phyloP scores from a whole-genome alignment of 2,797 vertebrate species.

The Menidia menidia region DNA sequence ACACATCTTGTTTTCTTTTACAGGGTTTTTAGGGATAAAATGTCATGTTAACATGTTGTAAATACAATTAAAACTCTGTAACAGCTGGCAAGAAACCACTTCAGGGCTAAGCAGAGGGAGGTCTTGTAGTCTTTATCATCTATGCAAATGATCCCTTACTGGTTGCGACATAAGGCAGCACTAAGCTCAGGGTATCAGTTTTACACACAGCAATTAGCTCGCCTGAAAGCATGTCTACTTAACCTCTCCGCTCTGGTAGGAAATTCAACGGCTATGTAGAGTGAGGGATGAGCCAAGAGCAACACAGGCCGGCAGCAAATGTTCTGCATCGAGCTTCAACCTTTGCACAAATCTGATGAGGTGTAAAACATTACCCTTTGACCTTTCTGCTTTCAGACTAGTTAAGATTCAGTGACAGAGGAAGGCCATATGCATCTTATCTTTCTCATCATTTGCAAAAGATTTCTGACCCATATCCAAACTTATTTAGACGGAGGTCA shows the following conservation, averaged over 20 bases:
- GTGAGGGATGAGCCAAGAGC: conserved; percentile 39
- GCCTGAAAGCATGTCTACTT: conserved; percentile 41
- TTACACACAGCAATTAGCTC: conserved; percentile 44
- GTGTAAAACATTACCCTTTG: neutral
- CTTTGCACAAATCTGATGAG: neutral
- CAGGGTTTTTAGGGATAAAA: too few relatives aligned
- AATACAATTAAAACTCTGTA: too few relatives aligned
- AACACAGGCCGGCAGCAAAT: conserved; percentile 19
- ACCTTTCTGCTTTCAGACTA: conserved; percentile 19
- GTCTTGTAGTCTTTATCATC: neutral
- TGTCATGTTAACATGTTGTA: too few relatives aligned
- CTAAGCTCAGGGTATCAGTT: conserved; percentile 35
- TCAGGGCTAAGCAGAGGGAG: neutral
- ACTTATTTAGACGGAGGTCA: conserved; percentile 9
- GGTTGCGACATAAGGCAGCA: conserved; percentile 9
- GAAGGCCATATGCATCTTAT: conserved; percentile 71
- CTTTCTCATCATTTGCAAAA: conserved; percentile 64
- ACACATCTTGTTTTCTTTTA: neutral
- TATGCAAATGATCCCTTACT: conserved; percentile 8
- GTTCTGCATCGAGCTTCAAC: conserved; percentile 7
- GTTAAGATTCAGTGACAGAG: conserved; percentile 55
- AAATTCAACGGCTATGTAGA: conserved; percentile 35
- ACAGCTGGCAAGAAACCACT: neutral
- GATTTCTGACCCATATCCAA: conserved; percentile 33
- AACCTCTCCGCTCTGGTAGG: conserved; percentile 34